phyloP scores from a whole-genome alignment of 2,113 vertebrate genomes.

The Coptodon rendalli region DNA sequence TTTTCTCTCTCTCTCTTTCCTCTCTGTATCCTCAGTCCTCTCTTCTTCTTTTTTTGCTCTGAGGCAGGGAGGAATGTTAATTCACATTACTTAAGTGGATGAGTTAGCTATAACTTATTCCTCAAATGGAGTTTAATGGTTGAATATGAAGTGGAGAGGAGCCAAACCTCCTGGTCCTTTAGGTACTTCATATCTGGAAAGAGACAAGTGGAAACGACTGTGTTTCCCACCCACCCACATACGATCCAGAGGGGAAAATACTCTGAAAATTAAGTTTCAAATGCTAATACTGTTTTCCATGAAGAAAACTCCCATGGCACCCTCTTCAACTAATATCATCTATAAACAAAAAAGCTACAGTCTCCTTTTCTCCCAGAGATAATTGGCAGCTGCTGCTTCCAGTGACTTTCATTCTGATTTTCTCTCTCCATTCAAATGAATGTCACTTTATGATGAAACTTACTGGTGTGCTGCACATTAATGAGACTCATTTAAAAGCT shows the following conservation, averaged over 20 bases:
- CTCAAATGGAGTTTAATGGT: constrained; percentile 38
- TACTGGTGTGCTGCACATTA: neutral
- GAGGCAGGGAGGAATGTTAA: constrained; percentile 32
- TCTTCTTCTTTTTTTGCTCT: neutral
- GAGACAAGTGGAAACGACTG: constrained; percentile 15
- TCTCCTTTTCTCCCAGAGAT: neutral
- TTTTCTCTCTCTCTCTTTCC: neutral
- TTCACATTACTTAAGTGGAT: constrained; percentile 36
- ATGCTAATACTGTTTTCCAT: neutral
- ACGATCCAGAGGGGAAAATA: neutral
- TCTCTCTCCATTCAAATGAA: neutral
- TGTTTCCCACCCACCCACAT: neutral
- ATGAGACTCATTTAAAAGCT: neutral
- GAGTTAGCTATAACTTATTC: constrained; percentile 14
- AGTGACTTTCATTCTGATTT: neutral
- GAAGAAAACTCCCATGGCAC: neutral
- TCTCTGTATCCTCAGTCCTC: neutral
- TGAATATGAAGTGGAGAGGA: neutral
- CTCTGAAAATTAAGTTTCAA: neutral
- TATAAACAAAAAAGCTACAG: neutral
- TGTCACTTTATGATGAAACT: neutral
- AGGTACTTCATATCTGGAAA: constrained; percentile 2
- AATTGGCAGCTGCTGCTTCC: neutral
- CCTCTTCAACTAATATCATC: neutral
- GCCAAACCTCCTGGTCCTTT: neutral